A percentile compares a stretch with the other conserved stretches of the same genome.
These are phyloP conservation scores for Tinea semifulvella DNA, from an alignment of 2,888 invertebrate species.

Conservation along the genomic window DNA sequence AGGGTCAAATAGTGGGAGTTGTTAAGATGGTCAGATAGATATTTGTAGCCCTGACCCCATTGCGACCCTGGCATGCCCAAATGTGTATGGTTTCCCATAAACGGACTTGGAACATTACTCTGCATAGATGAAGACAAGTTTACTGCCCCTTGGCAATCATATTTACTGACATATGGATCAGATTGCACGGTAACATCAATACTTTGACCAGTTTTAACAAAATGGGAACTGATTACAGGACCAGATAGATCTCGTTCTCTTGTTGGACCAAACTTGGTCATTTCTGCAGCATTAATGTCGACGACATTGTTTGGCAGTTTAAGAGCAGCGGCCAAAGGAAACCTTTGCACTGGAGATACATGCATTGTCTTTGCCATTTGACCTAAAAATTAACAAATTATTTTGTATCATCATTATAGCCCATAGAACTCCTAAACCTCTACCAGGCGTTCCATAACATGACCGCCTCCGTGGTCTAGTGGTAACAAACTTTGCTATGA, in stretches of 20 bases:
- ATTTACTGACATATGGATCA: slow-evolving; percentile 71
- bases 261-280: slow-evolving; percentile 71
- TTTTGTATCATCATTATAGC: too few relatives aligned
- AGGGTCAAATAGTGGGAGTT: slow-evolving; percentile 70
- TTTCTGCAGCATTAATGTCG: slow-evolving; percentile 71
- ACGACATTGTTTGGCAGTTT: slow-evolving; percentile 70
- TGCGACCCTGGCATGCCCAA: slow-evolving; percentile 81
- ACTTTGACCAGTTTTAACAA: slow-evolving; percentile 30
- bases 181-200: slow-evolving; percentile 44
- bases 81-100: slow-evolving; percentile 69
- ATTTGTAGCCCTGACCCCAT: slow-evolving; percentile 74
- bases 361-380: slow-evolving; percentile 35
- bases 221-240: slow-evolving; percentile 63
- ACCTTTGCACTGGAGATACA: slow-evolving; percentile 49
- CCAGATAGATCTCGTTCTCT: slow-evolving; percentile 71
- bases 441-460: too few relatives aligned
- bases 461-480: too few relatives aligned
- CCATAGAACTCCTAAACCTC: too few relatives aligned
- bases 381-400: background rate
- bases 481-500: too few relatives aligned
- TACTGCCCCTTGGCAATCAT: slow-evolving; percentile 73
- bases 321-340: slow-evolving; percentile 60
- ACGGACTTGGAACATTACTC: slow-evolving; percentile 77
- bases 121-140: slow-evolving; percentile 77
- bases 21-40: slow-evolving; percentile 73